Evolutionary conservation across 2,888 invertebrate genomes (phyloP), one percentile per base, ranked within the genome.

Genomic region (Polietes domitor): DNA sequence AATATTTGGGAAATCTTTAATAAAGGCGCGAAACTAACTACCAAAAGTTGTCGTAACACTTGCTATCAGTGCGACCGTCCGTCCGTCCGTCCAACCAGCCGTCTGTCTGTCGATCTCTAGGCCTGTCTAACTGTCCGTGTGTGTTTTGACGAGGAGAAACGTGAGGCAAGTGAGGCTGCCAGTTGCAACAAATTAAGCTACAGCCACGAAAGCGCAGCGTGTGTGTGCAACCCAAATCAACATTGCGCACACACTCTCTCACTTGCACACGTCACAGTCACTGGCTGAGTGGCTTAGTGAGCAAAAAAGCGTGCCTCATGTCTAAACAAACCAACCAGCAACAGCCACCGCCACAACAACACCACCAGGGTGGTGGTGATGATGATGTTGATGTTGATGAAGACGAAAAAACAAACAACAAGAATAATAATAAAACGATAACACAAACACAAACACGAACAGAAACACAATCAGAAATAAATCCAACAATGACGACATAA

Each of bases 21-120:
- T 84, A 84, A 84, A 84, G 84, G 84, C 84, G 81, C 81, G 76
- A 81, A 84, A 76, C 78, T 65, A 73, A 19, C 32, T 73, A 43
- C 7, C 9, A 37, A 28, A 15, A 15, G 61, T 61, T 61, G 61
- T 61, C 41, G 41, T 68, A 68, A 68, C 41, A 68, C 24, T 68
- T 68, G 19, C 37, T 28, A 15, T 15, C 61, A 28, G 61, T 58
- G 15, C 12, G 58, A 21, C 55, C n/a, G 28, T 15, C 61, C 32
- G 61, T 58, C 26, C 12, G 58, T 55, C 55, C n/a, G 24, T 24
- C 21, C 17, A 17, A n/a, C 55, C 17, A 17, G 6, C 55, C 9
- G 21, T 10, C 5, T 55, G 55, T 32, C 37, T 12, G 9, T 37
- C 37, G 28, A 15, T 28, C 61, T 61, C n/a, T 61, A 4, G 2